Conservation (phyloP, 2,797 vertebrate genomes). For the Crenuchus spilurus region DNA sequence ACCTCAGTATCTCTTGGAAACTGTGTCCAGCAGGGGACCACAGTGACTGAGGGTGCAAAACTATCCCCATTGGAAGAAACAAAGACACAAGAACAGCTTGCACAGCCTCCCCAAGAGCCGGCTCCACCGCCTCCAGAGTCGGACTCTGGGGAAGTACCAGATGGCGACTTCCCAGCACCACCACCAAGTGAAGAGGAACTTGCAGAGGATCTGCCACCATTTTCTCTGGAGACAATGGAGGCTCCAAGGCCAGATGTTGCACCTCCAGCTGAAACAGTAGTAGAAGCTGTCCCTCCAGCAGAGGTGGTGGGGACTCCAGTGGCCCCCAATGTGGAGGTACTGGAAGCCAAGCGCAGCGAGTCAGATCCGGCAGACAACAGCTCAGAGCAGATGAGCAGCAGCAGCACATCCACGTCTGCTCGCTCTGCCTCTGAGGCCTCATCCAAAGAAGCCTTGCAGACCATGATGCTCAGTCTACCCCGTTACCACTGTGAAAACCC, state of each 20-base stretch:
- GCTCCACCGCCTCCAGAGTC: slow-evolving; percentile 65
- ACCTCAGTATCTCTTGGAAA: slow-evolving; percentile 90
- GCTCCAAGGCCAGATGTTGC: slow-evolving; percentile 57
- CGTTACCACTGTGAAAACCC: slow-evolving; percentile 98
- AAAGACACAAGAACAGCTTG: slow-evolving; percentile 53
- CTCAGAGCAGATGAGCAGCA: slow-evolving; percentile 93
- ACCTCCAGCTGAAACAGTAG: slow-evolving; percentile 44
- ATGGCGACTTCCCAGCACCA: slow-evolving; percentile 75
- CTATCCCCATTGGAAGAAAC: slow-evolving; percentile 54
- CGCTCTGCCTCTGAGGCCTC: slow-evolving; percentile 87
- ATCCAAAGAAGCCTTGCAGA: slow-evolving; percentile 95
- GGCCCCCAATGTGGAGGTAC: slow-evolving; percentile 62
- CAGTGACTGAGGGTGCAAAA: slow-evolving; percentile 51
- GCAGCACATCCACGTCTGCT: slow-evolving; percentile 90
- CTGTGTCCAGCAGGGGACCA: slow-evolving; percentile 75
- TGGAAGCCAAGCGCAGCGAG: slow-evolving; percentile 79
- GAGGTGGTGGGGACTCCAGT: slow-evolving; percentile 50
- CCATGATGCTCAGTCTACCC: slow-evolving; percentile 96
- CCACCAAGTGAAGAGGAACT: slow-evolving; percentile 76
- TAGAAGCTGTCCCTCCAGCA: slow-evolving; percentile 45
- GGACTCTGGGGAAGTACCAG: slow-evolving; percentile 61
- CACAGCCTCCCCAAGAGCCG: slow-evolving; percentile 68
- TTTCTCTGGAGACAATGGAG: slow-evolving; percentile 71
- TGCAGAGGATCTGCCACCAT: slow-evolving; percentile 62
- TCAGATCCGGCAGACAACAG: slow-evolving; percentile 86